Percentiles rank a stretch among this genome's conserved stretches.
These are phyloP conservation scores for Oceanites oceanicus DNA, from an alignment of 2,113 vertebrate genomes.

Conservation along the genomic window DNA sequence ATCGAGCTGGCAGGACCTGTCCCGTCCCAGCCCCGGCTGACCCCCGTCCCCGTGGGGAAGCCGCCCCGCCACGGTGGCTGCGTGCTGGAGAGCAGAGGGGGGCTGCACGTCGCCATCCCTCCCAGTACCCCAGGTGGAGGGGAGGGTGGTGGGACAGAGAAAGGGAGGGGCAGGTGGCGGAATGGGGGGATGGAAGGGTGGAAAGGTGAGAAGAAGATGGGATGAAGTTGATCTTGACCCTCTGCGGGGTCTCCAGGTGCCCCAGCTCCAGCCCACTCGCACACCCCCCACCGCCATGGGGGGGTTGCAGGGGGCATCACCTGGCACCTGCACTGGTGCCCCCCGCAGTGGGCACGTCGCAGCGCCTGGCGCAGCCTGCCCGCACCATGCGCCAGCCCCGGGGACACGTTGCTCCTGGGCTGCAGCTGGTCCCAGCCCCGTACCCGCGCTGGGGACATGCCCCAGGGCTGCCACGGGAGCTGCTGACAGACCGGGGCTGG, in stretches of 20 bases:
- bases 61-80: not conserved
- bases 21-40: not conserved
- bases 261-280: not conserved
- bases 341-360: no score
- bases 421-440: not conserved
- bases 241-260: not conserved
- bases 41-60: not conserved
- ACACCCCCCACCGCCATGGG: not conserved
- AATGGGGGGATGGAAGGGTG: not conserved
- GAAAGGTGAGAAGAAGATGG: not conserved
- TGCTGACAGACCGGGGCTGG: not conserved
- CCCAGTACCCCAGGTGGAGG: not conserved
- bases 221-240: not conserved
- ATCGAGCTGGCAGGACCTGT: not conserved
- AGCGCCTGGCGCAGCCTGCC: no score
- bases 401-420: no score
- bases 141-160: not conserved
- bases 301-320: not conserved
- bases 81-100: not conserved
- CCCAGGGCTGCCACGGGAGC: not conserved
- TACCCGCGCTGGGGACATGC: not conserved
- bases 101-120: not conserved
- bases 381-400: fast-evolving
- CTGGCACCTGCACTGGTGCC: no score
- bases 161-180: not conserved